Evolutionary conservation across 2,113 vertebrate species (phyloP).

Genomic region (Epinephelus lanceolatus): DNA sequence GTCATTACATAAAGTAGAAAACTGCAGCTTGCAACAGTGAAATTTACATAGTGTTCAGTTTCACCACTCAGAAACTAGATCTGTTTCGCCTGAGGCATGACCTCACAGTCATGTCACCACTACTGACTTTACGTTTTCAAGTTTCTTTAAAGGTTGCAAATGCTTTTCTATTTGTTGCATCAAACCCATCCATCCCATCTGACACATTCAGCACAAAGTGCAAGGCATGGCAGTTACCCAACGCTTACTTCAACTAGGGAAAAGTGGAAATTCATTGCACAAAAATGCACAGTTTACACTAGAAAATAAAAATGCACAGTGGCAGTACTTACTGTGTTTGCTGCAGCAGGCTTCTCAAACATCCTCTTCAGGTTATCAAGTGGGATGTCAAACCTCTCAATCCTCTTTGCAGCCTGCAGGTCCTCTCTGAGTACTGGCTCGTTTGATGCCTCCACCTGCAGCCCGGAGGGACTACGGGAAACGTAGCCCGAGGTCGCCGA

Average conservation of each 20-base stretch:
- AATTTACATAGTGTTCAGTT: constrained; percentile 12
- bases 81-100: background rate
- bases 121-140: constrained; percentile 11
- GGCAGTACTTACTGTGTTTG: constrained; percentile 70
- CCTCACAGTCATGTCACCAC: constrained; percentile 10
- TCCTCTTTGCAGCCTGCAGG: constrained; percentile 75
- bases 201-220: constrained; percentile 11
- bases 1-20: constrained; percentile 2
- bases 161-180: background rate
- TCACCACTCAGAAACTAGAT: constrained; percentile 34
- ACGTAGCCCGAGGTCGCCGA: constrained; percentile 63
- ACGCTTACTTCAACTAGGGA: background rate
- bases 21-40: constrained; percentile 3
- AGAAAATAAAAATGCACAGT: background rate
- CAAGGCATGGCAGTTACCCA: background rate
- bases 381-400: constrained; percentile 85
- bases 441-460: constrained; percentile 66
- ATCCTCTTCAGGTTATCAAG: constrained; percentile 84
- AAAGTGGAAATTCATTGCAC: background rate
- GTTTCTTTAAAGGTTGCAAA: constrained; percentile 8
- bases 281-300: background rate
- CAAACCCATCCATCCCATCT: constrained; percentile 13
- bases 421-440: constrained; percentile 72
- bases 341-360: constrained; percentile 81
- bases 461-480: constrained; percentile 50